These are phyloP conservation scores for Halichondria panicea DNA, from an alignment of 37 sponge, comb jelly and placozoan genomes.

Conservation along the genomic window DNA sequence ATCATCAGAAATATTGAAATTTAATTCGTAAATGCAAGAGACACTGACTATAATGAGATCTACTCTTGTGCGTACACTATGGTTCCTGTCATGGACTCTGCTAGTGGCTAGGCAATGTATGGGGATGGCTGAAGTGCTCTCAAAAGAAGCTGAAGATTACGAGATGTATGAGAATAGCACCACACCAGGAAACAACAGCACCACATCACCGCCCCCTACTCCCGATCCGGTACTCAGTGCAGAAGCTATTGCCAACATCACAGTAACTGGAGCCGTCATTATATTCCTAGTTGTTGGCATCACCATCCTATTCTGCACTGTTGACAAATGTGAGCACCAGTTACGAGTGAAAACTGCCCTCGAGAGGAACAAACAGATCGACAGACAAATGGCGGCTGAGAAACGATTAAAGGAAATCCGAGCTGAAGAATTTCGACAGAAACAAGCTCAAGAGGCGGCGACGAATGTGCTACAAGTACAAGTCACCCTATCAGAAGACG, in stretches of 20 bases:
- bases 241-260: constrained; percentile 46
- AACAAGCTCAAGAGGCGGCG: not conserved
- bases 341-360: constrained; percentile 28
- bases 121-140: too few relatives aligned
- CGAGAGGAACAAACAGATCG: constrained; percentile 40
- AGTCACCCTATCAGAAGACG: not conserved
- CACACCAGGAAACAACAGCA: not conserved
- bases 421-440: not conserved
- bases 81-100: too few relatives aligned
- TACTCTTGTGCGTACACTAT: too few relatives aligned
- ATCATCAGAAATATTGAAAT: too few relatives aligned
- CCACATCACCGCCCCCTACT: not conserved
- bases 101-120: too few relatives aligned
- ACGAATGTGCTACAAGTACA: not conserved
- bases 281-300: constrained; percentile 12
- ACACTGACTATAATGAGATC: too few relatives aligned
- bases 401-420: too few relatives aligned
- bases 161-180: too few relatives aligned
- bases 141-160: too few relatives aligned
- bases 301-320: constrained; percentile 2
- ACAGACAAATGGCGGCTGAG: constrained; percentile 23
- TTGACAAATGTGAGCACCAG: constrained; percentile 7
- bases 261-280: not conserved
- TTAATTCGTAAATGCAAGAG: too few relatives aligned
- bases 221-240: constrained; percentile 4